Percentiles rank a stretch among this genome's conserved stretches.
Evolutionary conservation across 2,888 invertebrate species (phyloP).

Genomic region (Cephalotes varians): DNA sequence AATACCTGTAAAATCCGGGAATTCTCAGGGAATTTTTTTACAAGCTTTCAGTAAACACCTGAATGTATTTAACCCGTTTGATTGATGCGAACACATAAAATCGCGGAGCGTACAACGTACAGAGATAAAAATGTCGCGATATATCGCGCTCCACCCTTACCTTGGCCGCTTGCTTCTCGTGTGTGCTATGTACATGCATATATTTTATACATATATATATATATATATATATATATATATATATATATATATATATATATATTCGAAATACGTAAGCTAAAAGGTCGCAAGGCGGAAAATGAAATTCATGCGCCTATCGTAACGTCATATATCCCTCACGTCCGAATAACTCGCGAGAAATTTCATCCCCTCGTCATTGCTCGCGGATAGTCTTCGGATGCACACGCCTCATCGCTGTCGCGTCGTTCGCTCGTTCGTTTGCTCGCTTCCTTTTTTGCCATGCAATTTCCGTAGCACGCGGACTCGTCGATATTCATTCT

Average conservation of each 20-base stretch:
- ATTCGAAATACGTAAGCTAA: constrained; percentile 1
- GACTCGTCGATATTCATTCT: constrained; percentile 72
- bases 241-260: background rate
- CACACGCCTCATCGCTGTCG: constrained; percentile 67
- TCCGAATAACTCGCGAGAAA: constrained; percentile 48
- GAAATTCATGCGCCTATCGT: constrained; percentile 33
- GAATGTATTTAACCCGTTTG: background rate
- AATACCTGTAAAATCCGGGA: too few species aligned
- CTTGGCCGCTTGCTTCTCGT: background rate
- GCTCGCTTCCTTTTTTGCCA: constrained; percentile 38
- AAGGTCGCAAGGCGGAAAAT: constrained; percentile 49
- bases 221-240: background rate
- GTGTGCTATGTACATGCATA: background rate
- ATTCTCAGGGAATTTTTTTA: too few species aligned
- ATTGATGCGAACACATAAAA: background rate
- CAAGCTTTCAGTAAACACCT: too few species aligned
- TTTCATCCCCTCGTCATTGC: constrained; percentile 54
- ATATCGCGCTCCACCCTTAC: constrained; percentile 12
- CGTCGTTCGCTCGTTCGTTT: constrained; percentile 32
- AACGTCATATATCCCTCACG: constrained; percentile 31
- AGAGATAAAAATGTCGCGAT: constrained; percentile 18
- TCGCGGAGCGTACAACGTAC: background rate
- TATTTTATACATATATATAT: background rate
- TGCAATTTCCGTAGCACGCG: constrained; percentile 70
- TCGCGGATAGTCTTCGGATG: constrained; percentile 63